phyloP scores from a whole-genome alignment of 2,888 invertebrate species.

The Lutraria lutraria region DNA sequence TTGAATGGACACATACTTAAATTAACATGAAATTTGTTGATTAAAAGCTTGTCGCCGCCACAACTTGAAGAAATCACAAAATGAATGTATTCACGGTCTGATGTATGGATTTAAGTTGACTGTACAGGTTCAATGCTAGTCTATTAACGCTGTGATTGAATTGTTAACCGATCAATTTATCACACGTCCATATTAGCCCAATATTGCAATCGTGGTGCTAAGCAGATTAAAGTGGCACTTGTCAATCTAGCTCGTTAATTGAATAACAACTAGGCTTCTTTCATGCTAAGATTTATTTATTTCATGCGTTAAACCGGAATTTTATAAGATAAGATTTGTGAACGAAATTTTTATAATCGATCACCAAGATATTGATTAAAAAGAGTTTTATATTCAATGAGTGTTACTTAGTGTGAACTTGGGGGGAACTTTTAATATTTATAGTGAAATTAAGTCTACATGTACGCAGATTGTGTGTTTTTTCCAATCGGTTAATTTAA shows the following conservation, averaged over 20 bases:
- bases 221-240: constrained; percentile 30
- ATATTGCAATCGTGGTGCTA: neutral
- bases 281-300: constrained; percentile 12
- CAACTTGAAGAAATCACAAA: neutral
- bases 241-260: constrained; percentile 35
- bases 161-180: neutral
- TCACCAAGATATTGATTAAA: constrained; percentile 29
- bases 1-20: too few relatives aligned
- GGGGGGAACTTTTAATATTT: too few relatives aligned
- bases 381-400: constrained; percentile 22
- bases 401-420: neutral
- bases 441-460: neutral
- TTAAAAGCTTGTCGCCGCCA: neutral
- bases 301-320: constrained; percentile 22
- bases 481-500: neutral
- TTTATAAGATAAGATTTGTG: constrained; percentile 23
- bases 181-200: neutral
- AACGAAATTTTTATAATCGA: constrained; percentile 32
- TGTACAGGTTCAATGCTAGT: neutral
- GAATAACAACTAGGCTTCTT: constrained; percentile 43
- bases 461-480: neutral
- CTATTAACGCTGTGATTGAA: neutral
- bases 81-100: neutral
- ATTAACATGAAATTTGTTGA: neutral
- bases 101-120: neutral